Base-by-base conservation (phyloP, 2,888 invertebrate genomes). In the Coremacera marginata region DNA sequence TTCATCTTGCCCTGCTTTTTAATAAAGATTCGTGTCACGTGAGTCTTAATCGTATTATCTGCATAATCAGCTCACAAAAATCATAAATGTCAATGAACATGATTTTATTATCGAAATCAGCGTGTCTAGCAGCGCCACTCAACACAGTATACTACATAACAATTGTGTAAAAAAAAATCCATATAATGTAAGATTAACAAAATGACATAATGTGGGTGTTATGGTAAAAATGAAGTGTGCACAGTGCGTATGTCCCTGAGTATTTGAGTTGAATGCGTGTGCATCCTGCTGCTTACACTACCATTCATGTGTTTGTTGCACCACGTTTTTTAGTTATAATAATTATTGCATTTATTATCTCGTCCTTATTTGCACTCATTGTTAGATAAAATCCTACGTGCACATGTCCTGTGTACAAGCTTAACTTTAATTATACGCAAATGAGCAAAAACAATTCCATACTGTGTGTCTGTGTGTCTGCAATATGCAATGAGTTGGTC, bases 371-470 rank as follows among this genome's bases (percentile, higher is more conserved):
- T 62, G 25, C 8, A 31, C 37, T 44, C 74, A 25, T 34, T 25
- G 37, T 34, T 37, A 11, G 22, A 37, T 25, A 22, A 52, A 57
- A 65, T 74, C 74, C 57, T 25, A 34, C 25, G 55, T 55, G 70
- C 76, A 70, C 76, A 70, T 70, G 76, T 76, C 62, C 76, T 25
- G 44, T 55, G 55, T 44, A n/a, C 63, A 22, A 55, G 62, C 62
- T 76, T 76, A 70, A 52, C 70, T 70, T 76, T 62, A 70, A 76
- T 70, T 51, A 62, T 31, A 51, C 60, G 67, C 37, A 37, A 67
- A 67, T 19, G 49, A 49, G 51, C 22, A 51, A 31, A 31, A 31
- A 25, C 19, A 5, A 62, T 19, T 44, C 14, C 22, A 16, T 22
- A 5, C 14, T 44, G 27, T 68, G 44, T 11, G 67, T 67, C 2